Evolutionary conservation across 1,140 invertebrate species (phyloP).

Genomic region (Hylyphantes graminicola): DNA sequence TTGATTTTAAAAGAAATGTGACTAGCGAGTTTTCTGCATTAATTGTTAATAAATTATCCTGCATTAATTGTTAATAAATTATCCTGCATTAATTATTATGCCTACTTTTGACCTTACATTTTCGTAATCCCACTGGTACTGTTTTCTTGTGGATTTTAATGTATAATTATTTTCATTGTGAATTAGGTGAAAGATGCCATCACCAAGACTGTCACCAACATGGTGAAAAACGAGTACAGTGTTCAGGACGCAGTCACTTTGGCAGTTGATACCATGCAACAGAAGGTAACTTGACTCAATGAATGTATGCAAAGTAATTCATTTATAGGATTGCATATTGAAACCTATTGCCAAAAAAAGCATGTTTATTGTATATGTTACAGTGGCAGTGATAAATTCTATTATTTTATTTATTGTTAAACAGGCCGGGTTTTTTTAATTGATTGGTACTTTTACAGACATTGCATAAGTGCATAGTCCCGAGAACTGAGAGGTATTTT

Average conservation of each 20-base stretch:
- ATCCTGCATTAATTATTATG: too few relatives aligned
- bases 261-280: conserved; percentile 78
- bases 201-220: conserved; percentile 73
- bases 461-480: too few relatives aligned
- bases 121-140: not conserved
- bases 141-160: not conserved
- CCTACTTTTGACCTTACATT: too few relatives aligned
- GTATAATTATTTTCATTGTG: not conserved
- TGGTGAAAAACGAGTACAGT: conserved; percentile 72
- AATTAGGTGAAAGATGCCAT: conserved; percentile 73
- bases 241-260: conserved; percentile 71
- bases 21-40: too few relatives aligned
- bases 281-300: conserved; percentile 67
- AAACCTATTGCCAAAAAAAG: too few relatives aligned
- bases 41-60: too few relatives aligned
- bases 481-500: too few relatives aligned
- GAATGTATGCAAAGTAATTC: not conserved
- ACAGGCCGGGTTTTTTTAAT: too few relatives aligned
- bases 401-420: not conserved
- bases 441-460: too few relatives aligned
- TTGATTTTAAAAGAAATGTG: too few relatives aligned
- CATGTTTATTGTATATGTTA: too few relatives aligned
- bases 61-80: too few relatives aligned
- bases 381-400: not conserved
- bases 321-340: not conserved